phyloP scores from a whole-genome alignment of 1,140 invertebrate species.

The Pseudomyrmex cubaensis region DNA sequence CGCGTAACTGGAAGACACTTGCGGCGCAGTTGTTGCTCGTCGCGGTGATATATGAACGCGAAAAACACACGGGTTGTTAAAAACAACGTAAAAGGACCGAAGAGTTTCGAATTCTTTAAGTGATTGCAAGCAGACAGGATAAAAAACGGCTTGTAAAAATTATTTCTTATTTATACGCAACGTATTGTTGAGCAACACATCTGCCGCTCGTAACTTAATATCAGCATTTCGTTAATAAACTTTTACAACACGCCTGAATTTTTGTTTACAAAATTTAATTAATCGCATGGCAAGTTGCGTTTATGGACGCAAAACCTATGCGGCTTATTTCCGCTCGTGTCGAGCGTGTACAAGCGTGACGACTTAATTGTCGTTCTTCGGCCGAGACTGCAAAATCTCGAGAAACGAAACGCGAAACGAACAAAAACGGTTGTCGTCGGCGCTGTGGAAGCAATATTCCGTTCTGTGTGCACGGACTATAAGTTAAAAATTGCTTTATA shows the following conservation, averaged over 20 bases:
- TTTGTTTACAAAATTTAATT: constrained; percentile 23
- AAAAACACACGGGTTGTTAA: not conserved
- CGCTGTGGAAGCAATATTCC: not conserved
- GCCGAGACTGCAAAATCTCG: constrained; percentile 1
- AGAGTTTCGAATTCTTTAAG: not conserved
- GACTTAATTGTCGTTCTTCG: constrained; percentile 31
- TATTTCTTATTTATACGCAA: too few species aligned
- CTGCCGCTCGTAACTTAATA: not conserved
- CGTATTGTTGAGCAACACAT: not conserved
- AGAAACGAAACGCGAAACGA: constrained; percentile 2
- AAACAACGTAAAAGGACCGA: not conserved
- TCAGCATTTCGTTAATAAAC: not conserved
- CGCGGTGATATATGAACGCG: constrained; percentile 49
- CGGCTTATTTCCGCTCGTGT: not conserved
- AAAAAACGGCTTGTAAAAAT: not conserved
- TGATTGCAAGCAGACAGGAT: not conserved
- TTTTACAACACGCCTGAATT: too few species aligned
- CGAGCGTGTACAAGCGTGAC: constrained; percentile 8
- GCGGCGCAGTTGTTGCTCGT: not conserved
- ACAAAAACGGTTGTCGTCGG: constrained; percentile 13
- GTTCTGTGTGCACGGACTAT: constrained; percentile 22
- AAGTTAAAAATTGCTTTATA: constrained; percentile 70
- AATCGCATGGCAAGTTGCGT: constrained; percentile 13
- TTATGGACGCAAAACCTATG: constrained; percentile 13
- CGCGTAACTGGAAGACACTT: constrained; percentile 32